Evolutionary conservation across 2,888 invertebrate species (phyloP).

Genomic region (Catocala sponsa): DNA sequence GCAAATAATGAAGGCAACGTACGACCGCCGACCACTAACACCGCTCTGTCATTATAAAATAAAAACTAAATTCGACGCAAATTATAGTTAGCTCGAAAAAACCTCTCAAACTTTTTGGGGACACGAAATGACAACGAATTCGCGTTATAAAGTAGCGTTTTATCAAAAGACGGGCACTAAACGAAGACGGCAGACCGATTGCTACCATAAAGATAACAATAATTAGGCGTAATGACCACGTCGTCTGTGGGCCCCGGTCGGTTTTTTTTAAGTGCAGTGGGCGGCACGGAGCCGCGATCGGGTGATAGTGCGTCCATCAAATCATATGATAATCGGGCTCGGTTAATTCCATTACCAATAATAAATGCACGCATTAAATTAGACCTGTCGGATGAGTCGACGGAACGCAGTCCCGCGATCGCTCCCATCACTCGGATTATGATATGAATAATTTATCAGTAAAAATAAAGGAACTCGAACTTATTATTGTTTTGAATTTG

Average conservation of each 20-base stretch:
- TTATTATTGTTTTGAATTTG: slow-evolving; percentile 84
- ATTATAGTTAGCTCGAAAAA: slow-evolving; percentile 55
- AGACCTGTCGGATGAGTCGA: slow-evolving; percentile 86
- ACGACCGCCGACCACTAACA: slow-evolving; percentile 64
- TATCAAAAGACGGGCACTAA: slow-evolving; percentile 71
- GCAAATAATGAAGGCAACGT: slow-evolving; percentile 81
- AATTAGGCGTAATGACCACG: slow-evolving; percentile 85
- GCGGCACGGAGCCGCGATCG: slow-evolving; percentile 77
- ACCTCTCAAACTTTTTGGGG: slow-evolving; percentile 62
- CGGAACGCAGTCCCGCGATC: slow-evolving; percentile 75
- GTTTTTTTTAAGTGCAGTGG: slow-evolving; percentile 80
- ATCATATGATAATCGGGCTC: slow-evolving; percentile 87
- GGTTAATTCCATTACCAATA: slow-evolving; percentile 88
- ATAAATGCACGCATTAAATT: slow-evolving; percentile 88
- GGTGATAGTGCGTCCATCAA: slow-evolving; percentile 87
- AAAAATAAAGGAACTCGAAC: slow-evolving; percentile 69
- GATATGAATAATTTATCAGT: slow-evolving; percentile 87
- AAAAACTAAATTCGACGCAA: slow-evolving; percentile 63
- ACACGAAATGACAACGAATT: slow-evolving; percentile 77
- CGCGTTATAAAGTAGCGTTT: slow-evolving; percentile 75
- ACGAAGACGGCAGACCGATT: slow-evolving; percentile 78
- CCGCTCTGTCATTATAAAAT: slow-evolving; percentile 79
- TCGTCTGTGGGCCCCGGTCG: slow-evolving; percentile 69
- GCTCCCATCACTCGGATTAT: slow-evolving; percentile 85
- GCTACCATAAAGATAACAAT: slow-evolving; percentile 87